Percentiles rank a stretch among this genome's conserved stretches.
Conservation (phyloP, 1,140 invertebrate species). For the Leptopilina clavipes region DNA sequence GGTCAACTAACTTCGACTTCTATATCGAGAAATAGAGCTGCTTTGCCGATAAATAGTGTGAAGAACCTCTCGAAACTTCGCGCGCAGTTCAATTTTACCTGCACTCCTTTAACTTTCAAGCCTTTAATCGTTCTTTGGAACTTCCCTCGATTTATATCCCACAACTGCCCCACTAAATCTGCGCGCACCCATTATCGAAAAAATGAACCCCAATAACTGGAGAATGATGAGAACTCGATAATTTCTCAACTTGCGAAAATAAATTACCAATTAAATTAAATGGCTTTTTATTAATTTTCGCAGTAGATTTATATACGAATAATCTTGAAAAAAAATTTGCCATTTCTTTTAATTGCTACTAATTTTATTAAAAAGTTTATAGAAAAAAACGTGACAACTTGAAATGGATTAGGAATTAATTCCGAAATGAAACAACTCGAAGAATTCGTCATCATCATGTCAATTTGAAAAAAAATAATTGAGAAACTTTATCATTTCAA, state of each 20-base stretch:
- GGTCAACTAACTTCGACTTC: conserved; percentile 49
- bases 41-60: conserved; percentile 25
- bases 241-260: background rate
- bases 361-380: too few relatives aligned
- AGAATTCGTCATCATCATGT: too few relatives aligned
- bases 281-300: too few relatives aligned
- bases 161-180: background rate
- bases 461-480: background rate
- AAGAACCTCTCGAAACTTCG: conserved; percentile 14
- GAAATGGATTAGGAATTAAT: too few relatives aligned
- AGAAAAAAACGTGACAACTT: too few relatives aligned
- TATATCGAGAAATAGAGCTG: conserved; percentile 40
- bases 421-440: too few relatives aligned
- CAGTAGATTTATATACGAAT: too few relatives aligned
- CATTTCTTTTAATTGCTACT: too few relatives aligned
- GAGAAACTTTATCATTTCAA: background rate
- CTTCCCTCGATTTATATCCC: background rate
- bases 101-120: background rate
- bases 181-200: background rate
- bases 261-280: too few relatives aligned
- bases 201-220: background rate
- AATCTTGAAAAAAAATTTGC: too few relatives aligned
- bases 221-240: background rate
- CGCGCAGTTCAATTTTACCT: conserved; percentile 14
- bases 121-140: conserved; percentile 21